These are phyloP conservation scores for Pyrrhia umbra DNA, from an alignment of 2,888 invertebrate genomes.

Conservation along the genomic window DNA sequence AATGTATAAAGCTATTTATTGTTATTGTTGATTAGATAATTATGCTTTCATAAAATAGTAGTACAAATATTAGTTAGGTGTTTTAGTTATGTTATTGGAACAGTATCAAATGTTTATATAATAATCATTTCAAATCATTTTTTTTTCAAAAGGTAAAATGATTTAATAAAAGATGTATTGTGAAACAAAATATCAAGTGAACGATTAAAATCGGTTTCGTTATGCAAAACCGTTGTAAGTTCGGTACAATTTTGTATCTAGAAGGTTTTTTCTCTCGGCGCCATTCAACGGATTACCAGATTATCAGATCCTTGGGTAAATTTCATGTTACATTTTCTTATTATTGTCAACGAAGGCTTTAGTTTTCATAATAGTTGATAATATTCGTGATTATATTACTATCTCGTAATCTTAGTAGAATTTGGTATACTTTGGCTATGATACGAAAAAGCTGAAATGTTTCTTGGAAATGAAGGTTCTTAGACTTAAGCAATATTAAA, in stretches of 20 bases:
- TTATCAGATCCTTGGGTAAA: slow-evolving; percentile 24
- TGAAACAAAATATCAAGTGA: too few relatives aligned
- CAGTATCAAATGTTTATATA: too few relatives aligned
- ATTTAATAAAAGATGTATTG: too few relatives aligned
- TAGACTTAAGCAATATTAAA: slow-evolving; percentile 3
- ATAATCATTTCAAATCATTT: too few relatives aligned
- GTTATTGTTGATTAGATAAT: slow-evolving; percentile 46
- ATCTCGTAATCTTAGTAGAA: slow-evolving; percentile 22
- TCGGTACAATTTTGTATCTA: slow-evolving; percentile 17
- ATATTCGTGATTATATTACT: slow-evolving; percentile 5
- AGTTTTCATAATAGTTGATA: slow-evolving; percentile 21
- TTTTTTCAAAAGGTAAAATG: too few relatives aligned
- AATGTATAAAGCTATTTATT: slow-evolving; percentile 54
- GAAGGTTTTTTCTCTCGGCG: slow-evolving; percentile 21
- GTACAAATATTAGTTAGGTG: too few relatives aligned
- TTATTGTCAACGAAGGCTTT: slow-evolving; percentile 30
- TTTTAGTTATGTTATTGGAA: too few relatives aligned
- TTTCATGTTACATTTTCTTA: slow-evolving; percentile 39
- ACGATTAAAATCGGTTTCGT: not conserved
- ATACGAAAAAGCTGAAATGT: not conserved
- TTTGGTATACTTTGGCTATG: not conserved
- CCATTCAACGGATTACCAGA: slow-evolving; percentile 26
- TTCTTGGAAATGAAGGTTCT: slow-evolving; percentile 8
- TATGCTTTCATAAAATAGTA: too few relatives aligned
- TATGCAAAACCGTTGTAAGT: slow-evolving; percentile 12